These are phyloP conservation scores for Nasalis larvatus DNA, from an alignment of 2,113 vertebrate genomes.

Conservation along the genomic window DNA sequence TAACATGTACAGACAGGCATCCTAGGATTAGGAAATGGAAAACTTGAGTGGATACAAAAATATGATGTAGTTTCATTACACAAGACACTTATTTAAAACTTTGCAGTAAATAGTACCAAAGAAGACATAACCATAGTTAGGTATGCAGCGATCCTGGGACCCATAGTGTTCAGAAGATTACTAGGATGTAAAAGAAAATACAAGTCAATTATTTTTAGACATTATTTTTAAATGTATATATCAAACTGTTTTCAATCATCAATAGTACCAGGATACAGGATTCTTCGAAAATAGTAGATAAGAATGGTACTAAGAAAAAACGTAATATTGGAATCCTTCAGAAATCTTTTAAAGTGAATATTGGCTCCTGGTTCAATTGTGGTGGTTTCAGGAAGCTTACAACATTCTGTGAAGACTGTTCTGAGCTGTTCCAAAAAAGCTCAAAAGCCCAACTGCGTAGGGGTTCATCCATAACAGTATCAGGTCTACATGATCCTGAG, in stretches of 20 bases:
- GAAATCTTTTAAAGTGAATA: background rate
- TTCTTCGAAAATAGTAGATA: background rate
- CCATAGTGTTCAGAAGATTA: background rate
- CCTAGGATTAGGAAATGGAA: background rate
- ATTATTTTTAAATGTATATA: background rate
- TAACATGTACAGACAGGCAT: background rate
- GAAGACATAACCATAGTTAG: background rate
- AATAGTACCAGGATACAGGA: background rate
- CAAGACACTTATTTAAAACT: background rate
- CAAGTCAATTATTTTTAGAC: background rate
- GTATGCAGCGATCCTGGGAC: background rate
- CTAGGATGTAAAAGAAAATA: background rate
- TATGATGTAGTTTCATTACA: background rate
- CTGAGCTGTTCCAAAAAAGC: background rate
- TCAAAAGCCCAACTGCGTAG: background rate
- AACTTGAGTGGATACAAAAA: background rate
- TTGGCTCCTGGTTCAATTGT: background rate
- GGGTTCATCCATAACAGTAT: background rate
- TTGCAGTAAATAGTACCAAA: background rate
- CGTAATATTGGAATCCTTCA: background rate
- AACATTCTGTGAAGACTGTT: background rate
- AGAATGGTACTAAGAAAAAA: background rate
- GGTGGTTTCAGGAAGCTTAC: background rate
- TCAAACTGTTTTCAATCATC: background rate
- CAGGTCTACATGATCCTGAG: background rate